Evolutionary conservation across 2,888 invertebrate genomes (phyloP).

Genomic region (Drosophila lutescens): DNA sequence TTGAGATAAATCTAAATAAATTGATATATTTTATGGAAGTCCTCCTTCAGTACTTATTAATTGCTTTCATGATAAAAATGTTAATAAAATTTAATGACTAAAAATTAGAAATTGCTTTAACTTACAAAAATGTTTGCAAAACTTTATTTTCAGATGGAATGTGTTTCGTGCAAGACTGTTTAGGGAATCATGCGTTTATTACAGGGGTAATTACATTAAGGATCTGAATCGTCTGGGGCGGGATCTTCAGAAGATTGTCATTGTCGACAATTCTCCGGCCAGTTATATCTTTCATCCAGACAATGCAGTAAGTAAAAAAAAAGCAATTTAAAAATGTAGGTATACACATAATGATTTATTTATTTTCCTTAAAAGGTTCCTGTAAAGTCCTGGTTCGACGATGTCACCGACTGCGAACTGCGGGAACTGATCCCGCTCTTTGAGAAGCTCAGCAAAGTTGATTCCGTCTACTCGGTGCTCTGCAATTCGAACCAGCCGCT

Average conservation of each 20-base stretch:
- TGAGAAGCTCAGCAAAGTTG: slow-evolving; percentile 97
- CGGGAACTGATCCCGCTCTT: slow-evolving; percentile 99
- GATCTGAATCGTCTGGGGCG: slow-evolving; percentile 99
- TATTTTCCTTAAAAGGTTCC: slow-evolving; percentile 89
- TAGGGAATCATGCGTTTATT: slow-evolving; percentile 99
- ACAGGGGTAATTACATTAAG: slow-evolving; percentile 99
- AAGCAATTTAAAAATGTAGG: slow-evolving; percentile 81
- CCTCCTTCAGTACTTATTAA: too few species aligned
- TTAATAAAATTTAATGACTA: too few species aligned
- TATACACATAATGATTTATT: too few species aligned
- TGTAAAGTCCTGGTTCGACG: slow-evolving; percentile 99
- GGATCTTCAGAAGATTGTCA: slow-evolving; percentile 97
- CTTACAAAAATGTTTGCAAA: slow-evolving; percentile 12
- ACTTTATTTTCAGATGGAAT: slow-evolving; percentile 90
- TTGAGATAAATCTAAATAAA: not conserved
- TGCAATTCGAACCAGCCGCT: slow-evolving; percentile 95
- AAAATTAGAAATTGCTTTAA: not conserved
- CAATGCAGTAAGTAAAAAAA: slow-evolving; percentile 98
- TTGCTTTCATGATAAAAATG: too few species aligned
- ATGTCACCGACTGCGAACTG: slow-evolving; percentile 98
- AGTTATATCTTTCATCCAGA: slow-evolving; percentile 99
- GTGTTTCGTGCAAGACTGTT: slow-evolving; percentile 98
- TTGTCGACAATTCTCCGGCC: slow-evolving; percentile 99
- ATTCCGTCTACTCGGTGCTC: slow-evolving; percentile 97
- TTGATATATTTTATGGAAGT: not conserved